phyloP scores from a whole-genome alignment of 2,888 invertebrate genomes.

The Smittia aterrima region DNA sequence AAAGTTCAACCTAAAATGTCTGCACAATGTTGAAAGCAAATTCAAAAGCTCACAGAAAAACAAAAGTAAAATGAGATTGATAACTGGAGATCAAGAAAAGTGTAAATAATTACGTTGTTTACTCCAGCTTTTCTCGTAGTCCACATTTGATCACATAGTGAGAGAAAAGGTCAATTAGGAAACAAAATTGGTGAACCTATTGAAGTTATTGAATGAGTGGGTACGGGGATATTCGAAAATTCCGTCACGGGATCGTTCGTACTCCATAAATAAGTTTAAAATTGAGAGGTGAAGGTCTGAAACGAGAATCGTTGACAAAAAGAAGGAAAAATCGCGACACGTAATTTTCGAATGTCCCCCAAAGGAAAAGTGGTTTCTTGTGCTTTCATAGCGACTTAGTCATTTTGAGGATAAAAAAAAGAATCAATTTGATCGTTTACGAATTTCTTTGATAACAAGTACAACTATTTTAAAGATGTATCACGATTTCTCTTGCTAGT shows the following conservation, averaged over 20 bases:
- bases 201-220: no score
- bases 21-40: not conserved
- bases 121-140: not conserved
- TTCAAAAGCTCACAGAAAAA: not conserved
- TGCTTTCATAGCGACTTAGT: no score
- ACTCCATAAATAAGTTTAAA: no score
- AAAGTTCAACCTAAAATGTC: not conserved
- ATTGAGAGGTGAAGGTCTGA: no score
- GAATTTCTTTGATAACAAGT: not conserved
- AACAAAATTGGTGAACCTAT: not conserved
- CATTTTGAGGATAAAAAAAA: not conserved
- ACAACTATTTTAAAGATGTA: not conserved
- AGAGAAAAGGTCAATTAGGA: not conserved
- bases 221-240: not conserved
- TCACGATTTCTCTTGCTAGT: not conserved
- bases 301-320: no score
- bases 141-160: not conserved
- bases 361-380: no score
- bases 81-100: not conserved
- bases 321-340: no score
- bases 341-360: no score
- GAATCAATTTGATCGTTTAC: not conserved
- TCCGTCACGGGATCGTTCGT: not conserved
- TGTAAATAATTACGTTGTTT: not conserved
- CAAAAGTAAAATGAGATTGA: no score